phyloP scores from a whole-genome alignment of 2,113 vertebrate genomes.

The Chauna torquata region DNA sequence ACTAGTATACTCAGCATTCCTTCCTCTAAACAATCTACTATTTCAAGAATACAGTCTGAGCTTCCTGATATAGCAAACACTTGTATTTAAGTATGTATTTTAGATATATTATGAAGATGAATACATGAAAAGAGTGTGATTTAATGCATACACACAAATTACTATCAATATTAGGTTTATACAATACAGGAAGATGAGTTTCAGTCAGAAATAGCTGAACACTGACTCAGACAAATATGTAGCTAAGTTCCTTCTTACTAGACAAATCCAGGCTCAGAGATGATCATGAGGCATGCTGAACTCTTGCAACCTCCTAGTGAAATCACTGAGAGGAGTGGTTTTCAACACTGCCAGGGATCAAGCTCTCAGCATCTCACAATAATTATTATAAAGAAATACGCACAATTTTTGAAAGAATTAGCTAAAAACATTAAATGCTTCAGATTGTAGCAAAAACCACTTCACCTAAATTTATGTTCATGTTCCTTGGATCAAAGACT shows the following conservation, averaged over 20 bases:
- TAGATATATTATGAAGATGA: background rate
- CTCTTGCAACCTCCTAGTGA: background rate
- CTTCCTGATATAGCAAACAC: background rate
- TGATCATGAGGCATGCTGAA: background rate
- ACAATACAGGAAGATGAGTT: background rate
- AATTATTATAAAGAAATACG: background rate
- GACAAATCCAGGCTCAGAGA: background rate
- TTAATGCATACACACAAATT: background rate
- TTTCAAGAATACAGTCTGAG: background rate
- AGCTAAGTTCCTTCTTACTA: background rate
- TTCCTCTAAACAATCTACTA: rapidly evolving
- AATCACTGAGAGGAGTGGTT: background rate
- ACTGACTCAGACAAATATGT: background rate
- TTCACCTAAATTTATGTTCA: constrained; percentile 73
- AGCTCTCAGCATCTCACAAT: background rate
- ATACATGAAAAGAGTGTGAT: background rate
- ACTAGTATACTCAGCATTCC: background rate
- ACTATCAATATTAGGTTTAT: background rate
- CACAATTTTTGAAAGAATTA: constrained; percentile 34
- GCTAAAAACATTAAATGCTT: constrained; percentile 64
- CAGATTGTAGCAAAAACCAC: constrained; percentile 65
- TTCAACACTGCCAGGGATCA: background rate
- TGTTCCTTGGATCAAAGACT: constrained; percentile 78
- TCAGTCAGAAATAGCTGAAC: background rate
- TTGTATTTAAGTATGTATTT: background rate